Conservation (phyloP, 2,113 vertebrate genomes). For the Solea solea region DNA sequence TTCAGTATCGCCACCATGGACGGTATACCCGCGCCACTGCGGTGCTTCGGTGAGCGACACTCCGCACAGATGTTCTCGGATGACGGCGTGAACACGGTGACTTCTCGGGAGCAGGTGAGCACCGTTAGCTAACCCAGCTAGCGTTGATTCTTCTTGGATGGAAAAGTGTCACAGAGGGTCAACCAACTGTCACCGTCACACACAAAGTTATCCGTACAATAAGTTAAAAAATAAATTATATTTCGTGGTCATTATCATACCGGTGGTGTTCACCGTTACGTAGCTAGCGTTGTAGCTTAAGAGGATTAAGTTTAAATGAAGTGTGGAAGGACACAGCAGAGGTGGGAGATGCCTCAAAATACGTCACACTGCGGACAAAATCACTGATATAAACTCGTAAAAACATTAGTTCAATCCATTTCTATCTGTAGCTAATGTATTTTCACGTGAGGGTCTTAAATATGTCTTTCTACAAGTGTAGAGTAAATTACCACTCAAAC, state of each 20-base stretch:
- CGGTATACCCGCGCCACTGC: constrained; percentile 50
- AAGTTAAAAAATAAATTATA: not conserved
- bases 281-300: constrained; percentile 38
- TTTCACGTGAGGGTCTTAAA: too few relatives aligned
- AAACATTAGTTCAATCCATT: too few relatives aligned
- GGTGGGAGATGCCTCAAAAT: not conserved
- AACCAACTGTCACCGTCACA: not conserved
- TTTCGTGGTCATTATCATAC: not conserved
- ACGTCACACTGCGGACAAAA: too few relatives aligned
- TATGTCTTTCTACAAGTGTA: too few relatives aligned
- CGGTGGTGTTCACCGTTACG: not conserved
- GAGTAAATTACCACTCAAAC: too few relatives aligned
- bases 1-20: constrained; percentile 60
- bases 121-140: constrained; percentile 8
- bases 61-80: constrained; percentile 73
- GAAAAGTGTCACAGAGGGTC: not conserved
- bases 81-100: constrained; percentile 79
- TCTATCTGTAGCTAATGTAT: too few relatives aligned
- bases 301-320: constrained; percentile 52
- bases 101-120: constrained; percentile 83
- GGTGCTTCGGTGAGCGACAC: constrained; percentile 76
- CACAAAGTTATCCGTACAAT: not conserved
- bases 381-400: too few relatives aligned
- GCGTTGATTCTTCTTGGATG: not conserved
- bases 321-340: not conserved